Percentiles rank a stretch among this genome's conserved stretches.
phyloP scores from a whole-genome alignment of 2,797 vertebrate species.

The Oophaga sylvatica region DNA sequence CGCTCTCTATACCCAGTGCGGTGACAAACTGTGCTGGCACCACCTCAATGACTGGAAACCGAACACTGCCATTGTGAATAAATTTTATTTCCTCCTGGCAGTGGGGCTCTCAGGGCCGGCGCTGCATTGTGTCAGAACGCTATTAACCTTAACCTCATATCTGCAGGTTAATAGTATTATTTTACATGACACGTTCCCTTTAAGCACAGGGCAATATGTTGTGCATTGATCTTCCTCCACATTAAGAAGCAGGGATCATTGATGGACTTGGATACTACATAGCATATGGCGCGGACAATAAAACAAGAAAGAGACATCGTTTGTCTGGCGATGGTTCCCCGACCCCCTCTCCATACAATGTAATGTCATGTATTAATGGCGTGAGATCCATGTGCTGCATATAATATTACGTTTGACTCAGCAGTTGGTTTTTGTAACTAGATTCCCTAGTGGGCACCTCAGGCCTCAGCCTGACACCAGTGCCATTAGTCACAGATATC shows the following conservation, averaged over 20 bases:
- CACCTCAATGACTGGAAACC: no score
- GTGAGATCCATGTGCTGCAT: conserved; percentile 7
- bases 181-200: no score
- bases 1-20: no score
- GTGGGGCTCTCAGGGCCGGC: no score
- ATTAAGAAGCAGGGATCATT: neutral
- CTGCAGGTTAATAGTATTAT: no score
- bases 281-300: neutral
- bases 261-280: neutral
- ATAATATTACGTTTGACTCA: neutral
- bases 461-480: conserved; percentile 4
- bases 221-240: neutral
- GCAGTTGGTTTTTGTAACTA: conserved; percentile 19
- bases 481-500: conserved; percentile 31
- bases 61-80: no score
- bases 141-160: no score
- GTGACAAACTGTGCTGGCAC: no score
- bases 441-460: neutral
- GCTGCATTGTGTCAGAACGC: no score
- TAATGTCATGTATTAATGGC: neutral
- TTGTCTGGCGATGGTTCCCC: neutral
- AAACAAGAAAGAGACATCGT: neutral
- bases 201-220: neutral
- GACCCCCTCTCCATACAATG: neutral
- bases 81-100: no score